Evolutionary conservation across 2,888 invertebrate genomes (phyloP).

Genomic region (Drosophila colorata): DNA sequence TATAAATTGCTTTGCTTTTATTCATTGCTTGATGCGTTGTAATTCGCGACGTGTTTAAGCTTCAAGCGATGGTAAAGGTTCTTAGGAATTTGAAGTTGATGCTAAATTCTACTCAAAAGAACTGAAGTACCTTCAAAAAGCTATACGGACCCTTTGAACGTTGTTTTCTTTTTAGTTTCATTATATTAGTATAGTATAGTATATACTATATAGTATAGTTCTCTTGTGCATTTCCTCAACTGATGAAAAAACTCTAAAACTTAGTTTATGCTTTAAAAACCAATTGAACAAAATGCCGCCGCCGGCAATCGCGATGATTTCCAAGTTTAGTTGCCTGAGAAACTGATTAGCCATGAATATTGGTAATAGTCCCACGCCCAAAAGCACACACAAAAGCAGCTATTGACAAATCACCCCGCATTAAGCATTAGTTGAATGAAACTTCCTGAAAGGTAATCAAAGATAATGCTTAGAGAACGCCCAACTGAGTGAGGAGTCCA

Average conservation of each 20-base stretch:
- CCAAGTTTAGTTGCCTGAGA: conserved; percentile 20
- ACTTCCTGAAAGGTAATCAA: conserved; percentile 50
- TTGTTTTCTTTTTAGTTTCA: too few relatives aligned
- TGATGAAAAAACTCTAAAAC: neutral
- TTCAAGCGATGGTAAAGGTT: too few relatives aligned
- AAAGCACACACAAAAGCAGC: neutral
- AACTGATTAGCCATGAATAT: conserved; percentile 26
- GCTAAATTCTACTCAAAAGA: too few relatives aligned
- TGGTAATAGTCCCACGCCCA: conserved; percentile 20
- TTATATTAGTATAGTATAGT: too few relatives aligned
- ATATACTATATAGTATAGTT: too few relatives aligned
- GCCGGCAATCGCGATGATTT: conserved; percentile 1
- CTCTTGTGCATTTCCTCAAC: too few relatives aligned
- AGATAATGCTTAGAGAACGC: conserved; percentile 10
- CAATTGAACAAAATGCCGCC: neutral
- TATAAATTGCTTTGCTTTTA: too few relatives aligned
- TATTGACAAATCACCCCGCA: conserved; percentile 8
- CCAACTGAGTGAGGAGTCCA: conserved; percentile 13
- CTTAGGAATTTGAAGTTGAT: too few relatives aligned
- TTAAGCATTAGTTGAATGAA: conserved; percentile 28
- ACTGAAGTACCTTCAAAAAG: too few relatives aligned
- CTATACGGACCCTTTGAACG: too few relatives aligned
- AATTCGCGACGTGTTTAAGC: too few relatives aligned
- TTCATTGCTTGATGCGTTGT: too few relatives aligned
- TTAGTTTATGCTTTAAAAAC: neutral